Evolutionary conservation across 2,797 vertebrate species (phyloP).

Genomic region (Echeneis naucrates): DNA sequence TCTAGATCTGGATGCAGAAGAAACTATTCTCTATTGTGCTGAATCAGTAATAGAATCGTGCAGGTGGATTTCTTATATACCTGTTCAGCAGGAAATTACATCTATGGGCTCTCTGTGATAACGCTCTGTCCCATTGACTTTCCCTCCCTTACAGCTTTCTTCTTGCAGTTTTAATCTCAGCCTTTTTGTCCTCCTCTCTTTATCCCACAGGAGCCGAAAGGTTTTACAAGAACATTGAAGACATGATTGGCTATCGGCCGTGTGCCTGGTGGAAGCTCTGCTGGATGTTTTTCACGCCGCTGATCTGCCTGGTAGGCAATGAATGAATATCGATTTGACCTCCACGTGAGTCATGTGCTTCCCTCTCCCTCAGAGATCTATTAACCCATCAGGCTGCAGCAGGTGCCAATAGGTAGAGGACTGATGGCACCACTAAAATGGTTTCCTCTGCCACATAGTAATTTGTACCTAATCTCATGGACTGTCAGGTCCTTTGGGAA

Average conservation of each 20-base stretch:
- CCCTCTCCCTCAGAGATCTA: constrained; percentile 25
- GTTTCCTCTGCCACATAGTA: constrained; percentile 5
- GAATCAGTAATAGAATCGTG: constrained; percentile 25
- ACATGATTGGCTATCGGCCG: constrained; percentile 94
- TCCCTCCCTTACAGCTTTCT: constrained; percentile 11
- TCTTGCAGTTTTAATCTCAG: constrained; percentile 11
- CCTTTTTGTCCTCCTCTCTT: constrained; percentile 24
- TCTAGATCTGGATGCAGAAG: neutral
- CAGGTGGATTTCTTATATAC: constrained; percentile 9
- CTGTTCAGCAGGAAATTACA: constrained; percentile 61
- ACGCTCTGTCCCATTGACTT: constrained; percentile 1
- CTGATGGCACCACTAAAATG: constrained; percentile 24
- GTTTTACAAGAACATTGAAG: constrained; percentile 92
- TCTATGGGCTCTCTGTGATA: constrained; percentile 35
- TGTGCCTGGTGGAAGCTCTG: constrained; percentile 94
- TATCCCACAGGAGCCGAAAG: constrained; percentile 87
- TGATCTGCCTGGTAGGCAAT: constrained; percentile 89
- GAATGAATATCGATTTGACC: constrained; percentile 25
- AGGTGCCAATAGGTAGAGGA: constrained; percentile 36
- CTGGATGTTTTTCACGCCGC: constrained; percentile 90
- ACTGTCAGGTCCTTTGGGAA: constrained; percentile 37
- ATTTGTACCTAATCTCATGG: constrained; percentile 28
- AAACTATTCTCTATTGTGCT: neutral
- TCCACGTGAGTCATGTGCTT: neutral
- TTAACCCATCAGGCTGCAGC: constrained; percentile 17